Conservation (phyloP, 2,888 invertebrate genomes). For the Spilosoma lubricipeda region DNA sequence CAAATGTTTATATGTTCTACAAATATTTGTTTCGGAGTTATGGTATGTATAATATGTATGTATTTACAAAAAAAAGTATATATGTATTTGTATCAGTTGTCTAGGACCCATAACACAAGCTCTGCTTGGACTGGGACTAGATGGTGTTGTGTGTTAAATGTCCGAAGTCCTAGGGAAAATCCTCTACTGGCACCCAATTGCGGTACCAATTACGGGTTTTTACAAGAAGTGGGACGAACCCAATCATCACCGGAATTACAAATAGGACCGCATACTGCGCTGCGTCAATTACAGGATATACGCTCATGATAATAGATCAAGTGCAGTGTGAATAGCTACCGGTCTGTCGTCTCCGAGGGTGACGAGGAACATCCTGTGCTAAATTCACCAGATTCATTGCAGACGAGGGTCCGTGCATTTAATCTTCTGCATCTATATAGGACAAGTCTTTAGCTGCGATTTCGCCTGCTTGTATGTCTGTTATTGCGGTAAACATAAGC, state of each 20-base stretch:
- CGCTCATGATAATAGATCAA: not conserved
- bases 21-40: too few species aligned
- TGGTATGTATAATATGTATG: too few species aligned
- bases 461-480: too few species aligned
- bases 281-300: slow-evolving; percentile 1
- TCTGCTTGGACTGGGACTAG: too few species aligned
- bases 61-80: too few species aligned
- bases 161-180: not conserved
- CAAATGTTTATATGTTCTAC: too few species aligned
- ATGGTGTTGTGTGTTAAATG: too few species aligned
- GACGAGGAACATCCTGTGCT: not conserved
- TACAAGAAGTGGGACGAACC: not conserved
- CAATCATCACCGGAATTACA: not conserved
- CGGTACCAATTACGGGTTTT: not conserved
- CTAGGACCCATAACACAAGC: too few species aligned
- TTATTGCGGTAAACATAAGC: too few species aligned
- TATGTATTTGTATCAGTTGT: too few species aligned
- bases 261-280: not conserved
- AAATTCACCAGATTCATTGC: not conserved
- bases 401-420: not conserved
- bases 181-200: not conserved
- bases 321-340: slow-evolving; percentile 1
- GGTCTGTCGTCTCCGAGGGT: not conserved
- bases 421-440: too few species aligned
- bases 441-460: too few species aligned